Percentiles rank a stretch among this genome's conserved stretches.
These are phyloP conservation scores for Diaphora mendica DNA, from an alignment of 2,888 invertebrate species.

Conservation along the genomic window DNA sequence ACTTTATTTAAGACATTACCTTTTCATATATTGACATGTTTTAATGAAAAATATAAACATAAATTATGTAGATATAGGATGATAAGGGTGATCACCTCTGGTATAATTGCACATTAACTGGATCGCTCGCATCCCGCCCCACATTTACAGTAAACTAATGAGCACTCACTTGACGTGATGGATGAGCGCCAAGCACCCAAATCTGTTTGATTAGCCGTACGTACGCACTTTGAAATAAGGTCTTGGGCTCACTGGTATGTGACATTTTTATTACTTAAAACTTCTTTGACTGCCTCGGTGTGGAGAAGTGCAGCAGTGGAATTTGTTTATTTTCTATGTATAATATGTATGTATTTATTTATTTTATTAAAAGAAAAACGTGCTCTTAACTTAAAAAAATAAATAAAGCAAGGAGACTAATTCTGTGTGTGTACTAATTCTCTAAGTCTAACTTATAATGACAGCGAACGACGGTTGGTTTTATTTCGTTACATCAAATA, in stretches of 20 bases:
- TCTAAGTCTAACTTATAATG: too few relatives aligned
- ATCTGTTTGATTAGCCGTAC: slow-evolving; percentile 80
- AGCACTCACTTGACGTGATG: slow-evolving; percentile 79
- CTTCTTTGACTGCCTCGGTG: too few relatives aligned
- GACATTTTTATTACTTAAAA: neutral
- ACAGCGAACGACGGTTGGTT: too few relatives aligned
- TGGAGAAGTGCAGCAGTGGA: too few relatives aligned
- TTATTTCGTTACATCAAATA: too few relatives aligned
- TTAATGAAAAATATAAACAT: slow-evolving; percentile 10
- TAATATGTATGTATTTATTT: too few relatives aligned
- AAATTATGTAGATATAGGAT: neutral
- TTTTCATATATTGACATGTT: slow-evolving; percentile 1
- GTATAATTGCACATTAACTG: slow-evolving; percentile 32
- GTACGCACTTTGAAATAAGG: slow-evolving; percentile 49
- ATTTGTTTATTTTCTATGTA: too few relatives aligned
- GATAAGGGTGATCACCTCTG: slow-evolving; percentile 9
- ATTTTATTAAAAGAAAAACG: too few relatives aligned
- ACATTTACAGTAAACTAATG: slow-evolving; percentile 66
- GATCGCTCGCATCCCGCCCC: slow-evolving; percentile 41
- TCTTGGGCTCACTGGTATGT: neutral
- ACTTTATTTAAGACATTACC: neutral
- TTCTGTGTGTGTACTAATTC: too few relatives aligned
- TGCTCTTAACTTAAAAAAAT: neutral
- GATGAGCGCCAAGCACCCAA: slow-evolving; percentile 74
- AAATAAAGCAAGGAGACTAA: too few relatives aligned